These are phyloP conservation scores for Dysidea cf. avara DNA, from an alignment of 37 sponge, comb jelly and placozoan genomes.

Conservation along the genomic window DNA sequence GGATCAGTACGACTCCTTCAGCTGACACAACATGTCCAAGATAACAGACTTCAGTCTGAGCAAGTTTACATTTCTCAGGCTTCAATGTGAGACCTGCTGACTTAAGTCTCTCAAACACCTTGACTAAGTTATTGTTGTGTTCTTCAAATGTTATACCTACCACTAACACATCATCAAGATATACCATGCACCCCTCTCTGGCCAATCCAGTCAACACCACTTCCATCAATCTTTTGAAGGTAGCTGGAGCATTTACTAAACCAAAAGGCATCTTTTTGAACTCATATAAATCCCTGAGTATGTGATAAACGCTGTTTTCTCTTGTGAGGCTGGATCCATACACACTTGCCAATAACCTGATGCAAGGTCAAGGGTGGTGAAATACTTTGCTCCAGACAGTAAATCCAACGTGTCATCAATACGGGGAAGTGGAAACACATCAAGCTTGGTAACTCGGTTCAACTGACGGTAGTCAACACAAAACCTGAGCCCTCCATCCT, in stretches of 20 bases:
- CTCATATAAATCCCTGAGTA: constrained; percentile 47
- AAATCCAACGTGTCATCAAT: constrained; percentile 45
- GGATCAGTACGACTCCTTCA: constrained; percentile 28
- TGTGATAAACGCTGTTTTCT: constrained; percentile 72
- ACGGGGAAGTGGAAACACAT: constrained; percentile 61
- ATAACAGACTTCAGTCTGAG: constrained; percentile 22
- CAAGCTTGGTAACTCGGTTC: constrained; percentile 52
- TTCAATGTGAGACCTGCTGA: no score
- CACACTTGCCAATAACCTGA: constrained; percentile 64
- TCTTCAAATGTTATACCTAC: constrained; percentile 40
- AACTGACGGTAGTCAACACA: constrained; percentile 53
- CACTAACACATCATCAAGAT: constrained; percentile 64
- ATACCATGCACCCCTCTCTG: constrained; percentile 7
- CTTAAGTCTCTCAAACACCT: constrained; percentile 30
- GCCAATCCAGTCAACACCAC: constrained; percentile 39
- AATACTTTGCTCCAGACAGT: constrained; percentile 28
- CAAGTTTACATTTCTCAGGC: no score
- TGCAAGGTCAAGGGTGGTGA: constrained; percentile 63
- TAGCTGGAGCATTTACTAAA: constrained; percentile 50
- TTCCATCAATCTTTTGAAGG: constrained; percentile 62
- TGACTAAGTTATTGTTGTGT: constrained; percentile 10
- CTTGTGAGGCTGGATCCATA: constrained; percentile 28
- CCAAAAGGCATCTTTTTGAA: constrained; percentile 71
- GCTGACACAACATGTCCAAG: constrained; percentile 15
- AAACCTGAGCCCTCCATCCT: constrained; percentile 36